phyloP scores from a whole-genome alignment of 2,888 invertebrate genomes.

The Phorcus lineatus region DNA sequence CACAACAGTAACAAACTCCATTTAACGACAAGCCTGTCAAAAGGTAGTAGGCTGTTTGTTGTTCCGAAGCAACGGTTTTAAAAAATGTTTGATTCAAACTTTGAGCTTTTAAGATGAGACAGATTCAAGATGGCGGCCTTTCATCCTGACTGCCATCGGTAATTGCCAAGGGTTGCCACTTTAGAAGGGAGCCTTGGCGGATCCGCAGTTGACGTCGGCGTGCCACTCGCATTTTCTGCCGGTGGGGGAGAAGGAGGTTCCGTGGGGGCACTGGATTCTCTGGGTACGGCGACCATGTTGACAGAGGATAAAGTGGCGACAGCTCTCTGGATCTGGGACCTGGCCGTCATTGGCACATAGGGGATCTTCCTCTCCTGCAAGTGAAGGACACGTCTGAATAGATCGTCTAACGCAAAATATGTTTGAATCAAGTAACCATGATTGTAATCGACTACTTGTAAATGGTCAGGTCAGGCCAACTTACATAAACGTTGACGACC shows the following conservation, averaged over 20 bases:
- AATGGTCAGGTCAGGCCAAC: neutral
- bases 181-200: slow-evolving; percentile 5
- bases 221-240: slow-evolving; percentile 50
- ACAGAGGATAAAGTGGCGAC: slow-evolving; percentile 48
- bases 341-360: slow-evolving; percentile 45
- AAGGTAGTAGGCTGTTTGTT: slow-evolving; percentile 10
- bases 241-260: slow-evolving; percentile 44
- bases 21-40: neutral
- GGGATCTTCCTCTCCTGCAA: slow-evolving; percentile 48
- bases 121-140: neutral
- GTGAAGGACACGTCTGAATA: neutral
- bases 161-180: neutral
- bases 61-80: neutral
- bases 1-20: neutral
- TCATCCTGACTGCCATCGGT: neutral
- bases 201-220: slow-evolving; percentile 42
- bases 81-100: neutral
- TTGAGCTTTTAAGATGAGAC: slow-evolving; percentile 13
- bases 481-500: too few relatives aligned
- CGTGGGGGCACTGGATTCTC: slow-evolving; percentile 48
- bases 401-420: neutral
- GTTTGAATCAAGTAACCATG: neutral
- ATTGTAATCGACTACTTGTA: neutral
- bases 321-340: slow-evolving; percentile 46
- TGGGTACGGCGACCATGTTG: slow-evolving; percentile 47